phyloP scores from a whole-genome alignment of 2,113 vertebrate species.

The Petrocephalus microphthalmus region DNA sequence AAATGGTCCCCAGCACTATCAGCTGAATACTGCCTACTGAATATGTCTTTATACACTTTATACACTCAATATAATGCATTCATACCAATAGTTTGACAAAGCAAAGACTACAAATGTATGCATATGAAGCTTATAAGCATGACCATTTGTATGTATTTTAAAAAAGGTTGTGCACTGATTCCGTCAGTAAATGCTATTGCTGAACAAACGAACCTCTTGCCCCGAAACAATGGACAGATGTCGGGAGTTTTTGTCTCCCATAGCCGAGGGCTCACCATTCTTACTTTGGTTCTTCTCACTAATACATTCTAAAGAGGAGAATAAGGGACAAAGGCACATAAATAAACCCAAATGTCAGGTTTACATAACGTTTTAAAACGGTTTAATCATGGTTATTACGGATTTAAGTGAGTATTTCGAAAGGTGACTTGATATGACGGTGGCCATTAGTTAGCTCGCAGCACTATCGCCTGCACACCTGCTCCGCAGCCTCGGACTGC shows the following conservation, averaged over 20 bases:
- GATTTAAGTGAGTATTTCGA: background rate
- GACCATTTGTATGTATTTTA: background rate
- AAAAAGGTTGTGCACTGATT: background rate
- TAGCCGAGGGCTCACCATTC: background rate
- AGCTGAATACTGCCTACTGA: background rate
- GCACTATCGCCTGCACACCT: background rate
- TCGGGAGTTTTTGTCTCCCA: background rate
- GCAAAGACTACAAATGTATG: background rate
- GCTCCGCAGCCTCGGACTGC: background rate
- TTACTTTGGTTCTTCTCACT: background rate
- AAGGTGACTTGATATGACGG: slow-evolving; percentile 9
- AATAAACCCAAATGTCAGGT: background rate
- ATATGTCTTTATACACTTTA: background rate
- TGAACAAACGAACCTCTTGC: background rate
- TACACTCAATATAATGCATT: background rate
- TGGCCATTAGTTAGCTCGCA: slow-evolving; percentile 10
- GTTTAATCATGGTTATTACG: background rate
- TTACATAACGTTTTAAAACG: background rate
- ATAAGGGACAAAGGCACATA: background rate
- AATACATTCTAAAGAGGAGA: background rate
- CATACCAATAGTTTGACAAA: background rate
- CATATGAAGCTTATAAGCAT: background rate
- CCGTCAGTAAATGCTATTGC: background rate
- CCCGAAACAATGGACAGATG: background rate
- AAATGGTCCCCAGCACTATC: background rate